Percentiles rank a stretch among this genome's conserved stretches.
phyloP scores from a whole-genome alignment of 2,113 vertebrate species.

The Hyperopisus bebe region DNA sequence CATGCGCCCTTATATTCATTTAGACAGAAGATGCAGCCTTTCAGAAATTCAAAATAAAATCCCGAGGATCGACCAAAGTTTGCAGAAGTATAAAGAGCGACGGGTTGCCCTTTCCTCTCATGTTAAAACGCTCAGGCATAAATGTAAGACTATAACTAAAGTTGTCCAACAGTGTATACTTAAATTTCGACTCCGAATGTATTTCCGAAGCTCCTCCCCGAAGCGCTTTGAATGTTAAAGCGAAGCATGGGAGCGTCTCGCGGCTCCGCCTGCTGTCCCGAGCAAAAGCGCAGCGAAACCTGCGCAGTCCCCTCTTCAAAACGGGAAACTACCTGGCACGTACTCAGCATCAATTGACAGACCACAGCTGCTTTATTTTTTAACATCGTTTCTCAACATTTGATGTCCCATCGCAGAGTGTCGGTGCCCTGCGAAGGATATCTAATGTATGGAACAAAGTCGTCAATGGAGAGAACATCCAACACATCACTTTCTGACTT shows the following conservation, averaged over 20 bases:
- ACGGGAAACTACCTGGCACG: background rate
- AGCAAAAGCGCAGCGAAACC: background rate
- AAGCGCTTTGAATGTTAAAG: slow-evolving; percentile 22
- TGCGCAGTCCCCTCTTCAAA: background rate
- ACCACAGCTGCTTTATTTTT: background rate
- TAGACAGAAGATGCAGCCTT: background rate
- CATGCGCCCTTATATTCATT: slow-evolving; percentile 13
- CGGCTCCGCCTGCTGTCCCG: slow-evolving; percentile 54
- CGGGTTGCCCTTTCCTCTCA: slow-evolving; percentile 10
- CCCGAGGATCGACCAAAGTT: background rate
- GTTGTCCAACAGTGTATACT: slow-evolving; percentile 26
- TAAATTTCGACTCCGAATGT: slow-evolving; percentile 36
- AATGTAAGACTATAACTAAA: slow-evolving; percentile 14
- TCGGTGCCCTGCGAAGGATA: background rate
- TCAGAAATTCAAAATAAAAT: background rate
- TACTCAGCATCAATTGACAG: background rate
- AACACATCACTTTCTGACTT: background rate
- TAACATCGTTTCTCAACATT: background rate
- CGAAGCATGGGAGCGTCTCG: slow-evolving; percentile 28
- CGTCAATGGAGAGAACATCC: background rate
- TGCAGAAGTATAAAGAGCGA: background rate
- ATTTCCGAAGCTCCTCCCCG: slow-evolving; percentile 38
- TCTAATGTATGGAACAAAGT: background rate
- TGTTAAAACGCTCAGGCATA: slow-evolving; percentile 29
- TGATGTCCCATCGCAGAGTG: background rate